Conservation (phyloP, 2,113 vertebrate species). For the Mohoua ochrocephala region DNA sequence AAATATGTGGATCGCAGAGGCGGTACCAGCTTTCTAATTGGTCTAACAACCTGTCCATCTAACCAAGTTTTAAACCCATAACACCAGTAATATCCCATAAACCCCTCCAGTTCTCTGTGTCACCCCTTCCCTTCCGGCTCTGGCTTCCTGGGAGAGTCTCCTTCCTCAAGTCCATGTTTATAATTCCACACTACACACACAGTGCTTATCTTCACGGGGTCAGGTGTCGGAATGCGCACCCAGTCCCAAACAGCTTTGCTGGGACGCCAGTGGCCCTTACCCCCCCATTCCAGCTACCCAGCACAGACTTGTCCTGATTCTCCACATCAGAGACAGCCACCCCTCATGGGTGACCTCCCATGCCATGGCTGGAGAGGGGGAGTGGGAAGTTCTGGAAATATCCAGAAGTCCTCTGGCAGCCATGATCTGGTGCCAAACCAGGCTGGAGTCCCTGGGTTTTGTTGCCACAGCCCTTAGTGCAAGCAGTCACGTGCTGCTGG, state of each 20-base stretch:
- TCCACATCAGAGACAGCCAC: fast-evolving
- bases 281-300: background rate
- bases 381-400: background rate
- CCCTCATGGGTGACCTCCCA: background rate
- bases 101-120: background rate
- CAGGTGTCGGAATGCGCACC: background rate
- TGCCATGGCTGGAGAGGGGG: background rate
- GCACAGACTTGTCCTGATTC: background rate
- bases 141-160: background rate
- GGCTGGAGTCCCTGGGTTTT: background rate
- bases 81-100: background rate
- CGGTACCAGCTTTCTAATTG: no score
- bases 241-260: background rate
- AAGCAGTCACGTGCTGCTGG: background rate
- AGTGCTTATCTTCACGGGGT: background rate
- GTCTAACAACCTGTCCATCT: no score
- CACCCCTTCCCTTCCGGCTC: background rate
- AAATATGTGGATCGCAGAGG: no score
- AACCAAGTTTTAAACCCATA: no score
- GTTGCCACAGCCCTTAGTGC: background rate
- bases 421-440: background rate
- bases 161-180: background rate
- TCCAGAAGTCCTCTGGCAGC: background rate
- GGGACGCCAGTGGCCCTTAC: background rate
- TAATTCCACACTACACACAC: background rate